Evolutionary conservation across 2,888 invertebrate species (phyloP).

Genomic region (Lasius platythorax): DNA sequence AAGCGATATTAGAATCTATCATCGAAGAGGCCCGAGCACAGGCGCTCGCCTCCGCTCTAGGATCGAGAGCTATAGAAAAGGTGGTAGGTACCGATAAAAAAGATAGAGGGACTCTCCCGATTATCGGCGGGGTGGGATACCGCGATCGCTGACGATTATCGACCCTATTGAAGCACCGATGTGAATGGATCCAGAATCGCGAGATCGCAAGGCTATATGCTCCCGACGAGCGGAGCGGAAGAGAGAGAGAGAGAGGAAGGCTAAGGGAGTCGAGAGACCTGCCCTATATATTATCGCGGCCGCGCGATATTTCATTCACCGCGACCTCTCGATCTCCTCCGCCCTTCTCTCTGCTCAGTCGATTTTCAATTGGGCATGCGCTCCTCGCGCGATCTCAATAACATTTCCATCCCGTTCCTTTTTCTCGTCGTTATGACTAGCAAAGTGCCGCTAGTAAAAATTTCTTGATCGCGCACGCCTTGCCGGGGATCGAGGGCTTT

Average conservation of each 20-base stretch:
- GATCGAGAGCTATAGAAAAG: slow-evolving; percentile 56
- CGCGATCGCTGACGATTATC: slow-evolving; percentile 80
- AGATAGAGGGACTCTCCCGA: slow-evolving; percentile 63
- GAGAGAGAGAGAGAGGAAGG: slow-evolving; percentile 12
- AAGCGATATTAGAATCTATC: slow-evolving; percentile 81
- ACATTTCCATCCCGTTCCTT: slow-evolving; percentile 44
- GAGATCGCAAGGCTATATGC: slow-evolving; percentile 58
- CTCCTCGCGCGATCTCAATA: slow-evolving; percentile 52
- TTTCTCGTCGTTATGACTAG: slow-evolving; percentile 17
- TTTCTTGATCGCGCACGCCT: slow-evolving; percentile 42
- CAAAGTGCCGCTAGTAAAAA: slow-evolving; percentile 44
- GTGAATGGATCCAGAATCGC: slow-evolving; percentile 72
- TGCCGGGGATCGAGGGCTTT: neutral
- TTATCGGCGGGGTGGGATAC: slow-evolving; percentile 76
- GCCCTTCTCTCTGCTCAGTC: slow-evolving; percentile 25
- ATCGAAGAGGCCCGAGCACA: slow-evolving; percentile 65
- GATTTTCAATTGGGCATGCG: slow-evolving; percentile 50
- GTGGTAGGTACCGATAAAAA: slow-evolving; percentile 53
- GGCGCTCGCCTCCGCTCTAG: slow-evolving; percentile 64
- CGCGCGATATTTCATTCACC: slow-evolving; percentile 74
- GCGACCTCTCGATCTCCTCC: slow-evolving; percentile 45
- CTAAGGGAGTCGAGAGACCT: slow-evolving; percentile 40
- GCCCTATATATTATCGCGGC: slow-evolving; percentile 64
- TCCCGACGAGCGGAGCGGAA: slow-evolving; percentile 14
- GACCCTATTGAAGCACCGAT: slow-evolving; percentile 77